These are phyloP conservation scores for Apeltes quadracus DNA, from an alignment of 2,113 vertebrate genomes.

Conservation along the genomic window DNA sequence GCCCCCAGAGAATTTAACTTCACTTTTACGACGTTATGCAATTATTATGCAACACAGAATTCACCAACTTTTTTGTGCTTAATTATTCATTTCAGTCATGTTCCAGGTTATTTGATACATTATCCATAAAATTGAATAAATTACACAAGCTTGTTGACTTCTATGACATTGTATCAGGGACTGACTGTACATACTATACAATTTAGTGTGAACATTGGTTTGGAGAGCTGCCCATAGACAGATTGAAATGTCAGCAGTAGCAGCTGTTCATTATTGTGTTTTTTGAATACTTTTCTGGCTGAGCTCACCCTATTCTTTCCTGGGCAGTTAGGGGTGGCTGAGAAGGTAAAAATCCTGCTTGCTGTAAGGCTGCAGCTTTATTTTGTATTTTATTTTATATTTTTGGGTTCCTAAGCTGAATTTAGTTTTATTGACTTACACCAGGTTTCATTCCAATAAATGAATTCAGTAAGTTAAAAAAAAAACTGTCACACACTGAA, in stretches of 20 bases:
- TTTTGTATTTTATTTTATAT: not conserved
- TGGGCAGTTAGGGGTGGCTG: not conserved
- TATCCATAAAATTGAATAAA: not conserved
- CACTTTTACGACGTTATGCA: no score
- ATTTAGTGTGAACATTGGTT: no score
- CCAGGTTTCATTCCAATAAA: not conserved
- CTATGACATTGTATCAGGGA: no score
- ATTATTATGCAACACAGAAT: no score
- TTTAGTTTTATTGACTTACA: not conserved
- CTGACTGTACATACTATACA: no score
- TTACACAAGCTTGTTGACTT: not conserved
- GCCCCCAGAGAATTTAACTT: no score
- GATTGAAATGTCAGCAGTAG: not conserved
- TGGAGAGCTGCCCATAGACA: not conserved
- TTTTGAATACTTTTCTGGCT: not conserved
- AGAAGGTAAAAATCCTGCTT: not conserved
- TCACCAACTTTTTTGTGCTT: not conserved
- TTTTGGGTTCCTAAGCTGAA: not conserved
- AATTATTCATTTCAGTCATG: not conserved
- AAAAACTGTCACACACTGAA: not conserved
- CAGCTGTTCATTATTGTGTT: not conserved
- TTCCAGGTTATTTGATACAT: not conserved
- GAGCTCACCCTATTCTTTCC: not conserved
- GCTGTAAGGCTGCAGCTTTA: no score
- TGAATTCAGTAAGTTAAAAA: not conserved